These are phyloP conservation scores for Ylistrum balloti DNA, from an alignment of 1,140 invertebrate genomes.

Conservation along the genomic window DNA sequence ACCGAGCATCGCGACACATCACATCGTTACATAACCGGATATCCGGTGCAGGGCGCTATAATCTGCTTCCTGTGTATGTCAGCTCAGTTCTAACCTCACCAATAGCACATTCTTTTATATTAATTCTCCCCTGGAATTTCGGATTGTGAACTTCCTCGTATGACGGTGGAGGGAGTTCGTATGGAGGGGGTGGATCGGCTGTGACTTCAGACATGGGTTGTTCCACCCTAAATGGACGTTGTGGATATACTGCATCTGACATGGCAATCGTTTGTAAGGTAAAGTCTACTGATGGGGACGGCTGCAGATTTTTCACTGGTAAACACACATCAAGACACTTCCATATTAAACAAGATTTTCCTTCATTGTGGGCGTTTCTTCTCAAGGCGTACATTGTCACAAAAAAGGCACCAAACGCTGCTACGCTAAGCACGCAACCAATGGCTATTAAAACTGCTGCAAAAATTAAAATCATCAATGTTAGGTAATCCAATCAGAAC, in stretches of 20 bases:
- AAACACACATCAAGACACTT: not conserved
- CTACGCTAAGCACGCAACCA: not conserved
- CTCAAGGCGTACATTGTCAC: slow-evolving; percentile 25
- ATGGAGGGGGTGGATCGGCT: not conserved
- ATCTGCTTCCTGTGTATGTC: not conserved
- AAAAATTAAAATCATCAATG: not conserved
- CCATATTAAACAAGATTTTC: not conserved
- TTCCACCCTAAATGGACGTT: not conserved
- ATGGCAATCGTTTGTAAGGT: not conserved
- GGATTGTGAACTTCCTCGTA: not conserved
- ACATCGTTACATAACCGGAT: not conserved
- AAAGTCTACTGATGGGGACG: not conserved
- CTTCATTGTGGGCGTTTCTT: not conserved
- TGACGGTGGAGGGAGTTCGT: not conserved
- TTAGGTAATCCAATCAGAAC: too few species aligned
- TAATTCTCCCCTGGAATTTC: not conserved
- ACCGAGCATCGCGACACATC: too few species aligned
- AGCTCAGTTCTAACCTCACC: not conserved
- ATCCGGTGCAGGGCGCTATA: not conserved
- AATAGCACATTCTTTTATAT: not conserved
- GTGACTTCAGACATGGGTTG: not conserved
- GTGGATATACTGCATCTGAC: not conserved
- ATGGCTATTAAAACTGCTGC: slow-evolving; percentile 14
- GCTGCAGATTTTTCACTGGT: not conserved
- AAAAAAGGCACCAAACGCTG: not conserved